These are phyloP conservation scores for Meloe dianella DNA, from an alignment of 2,888 invertebrate species.

Conservation along the genomic window DNA sequence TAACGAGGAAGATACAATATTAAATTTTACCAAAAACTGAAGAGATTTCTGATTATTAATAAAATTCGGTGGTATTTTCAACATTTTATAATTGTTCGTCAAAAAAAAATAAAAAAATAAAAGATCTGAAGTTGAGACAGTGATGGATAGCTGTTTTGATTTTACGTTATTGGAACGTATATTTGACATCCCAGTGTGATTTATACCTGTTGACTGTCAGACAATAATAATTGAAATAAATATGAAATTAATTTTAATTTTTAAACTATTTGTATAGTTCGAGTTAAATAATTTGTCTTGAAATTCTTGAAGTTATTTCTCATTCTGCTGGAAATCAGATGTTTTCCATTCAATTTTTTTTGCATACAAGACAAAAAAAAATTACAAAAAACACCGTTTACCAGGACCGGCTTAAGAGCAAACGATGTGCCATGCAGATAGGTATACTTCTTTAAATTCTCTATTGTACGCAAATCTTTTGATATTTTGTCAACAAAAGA, in stretches of 20 bases:
- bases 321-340: background rate
- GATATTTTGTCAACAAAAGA: too few relatives aligned
- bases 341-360: background rate
- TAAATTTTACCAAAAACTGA: background rate
- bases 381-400: too few relatives aligned
- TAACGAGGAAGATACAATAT: background rate
- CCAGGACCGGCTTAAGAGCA: too few relatives aligned
- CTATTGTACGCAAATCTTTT: too few relatives aligned
- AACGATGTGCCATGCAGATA: too few relatives aligned
- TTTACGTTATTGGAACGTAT: conserved; percentile 21
- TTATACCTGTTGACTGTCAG: conserved; percentile 21
- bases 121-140: conserved; percentile 8
- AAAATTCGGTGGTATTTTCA: background rate
- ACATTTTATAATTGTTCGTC: background rate
- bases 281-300: background rate
- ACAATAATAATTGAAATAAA: conserved; percentile 25
- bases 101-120: background rate
- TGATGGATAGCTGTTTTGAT: conserved; percentile 24
- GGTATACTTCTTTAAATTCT: too few relatives aligned
- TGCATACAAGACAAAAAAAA: too few relatives aligned
- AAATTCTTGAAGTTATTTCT: background rate
- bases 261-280: too few relatives aligned
- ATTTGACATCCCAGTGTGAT: conserved; percentile 18
- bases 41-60: background rate
- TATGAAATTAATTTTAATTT: background rate